Conservation (phyloP, 2,888 invertebrate genomes). For the Disparrhopalites patrizii region DNA sequence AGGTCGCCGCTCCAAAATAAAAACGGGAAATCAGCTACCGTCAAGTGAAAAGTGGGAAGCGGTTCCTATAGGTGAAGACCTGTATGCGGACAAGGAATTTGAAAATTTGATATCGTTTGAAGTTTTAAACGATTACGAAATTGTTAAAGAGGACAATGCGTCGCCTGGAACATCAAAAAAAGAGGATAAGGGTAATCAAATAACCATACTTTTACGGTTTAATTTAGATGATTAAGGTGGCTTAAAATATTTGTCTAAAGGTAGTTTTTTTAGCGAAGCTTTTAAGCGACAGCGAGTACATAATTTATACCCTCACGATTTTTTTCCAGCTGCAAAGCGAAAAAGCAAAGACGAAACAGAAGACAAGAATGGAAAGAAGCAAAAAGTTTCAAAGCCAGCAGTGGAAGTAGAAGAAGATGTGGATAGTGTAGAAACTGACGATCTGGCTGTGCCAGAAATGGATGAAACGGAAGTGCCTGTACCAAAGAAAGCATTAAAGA, state of each 20-base stretch:
- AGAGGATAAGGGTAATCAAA: constrained; percentile 46
- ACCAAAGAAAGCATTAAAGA: no score
- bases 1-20: no score
- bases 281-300: no score
- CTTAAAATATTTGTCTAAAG: no score
- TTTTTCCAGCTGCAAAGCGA: constrained; percentile 50
- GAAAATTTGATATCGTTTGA: constrained; percentile 73
- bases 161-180: neutral
- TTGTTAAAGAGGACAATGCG: constrained; percentile 52
- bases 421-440: constrained; percentile 38
- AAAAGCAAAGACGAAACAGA: constrained; percentile 35
- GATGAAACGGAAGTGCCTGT: no score
- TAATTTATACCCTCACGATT: no score
- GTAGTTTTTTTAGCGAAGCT: no score
- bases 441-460: no score
- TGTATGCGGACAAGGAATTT: constrained; percentile 52
- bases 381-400: constrained; percentile 24
- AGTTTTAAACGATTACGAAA: constrained; percentile 67
- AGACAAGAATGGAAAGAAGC: constrained; percentile 19
- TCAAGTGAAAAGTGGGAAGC: constrained; percentile 43
- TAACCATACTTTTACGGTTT: constrained; percentile 42
- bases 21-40: no score
- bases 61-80: constrained; percentile 35
- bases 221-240: no score
- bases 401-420: constrained; percentile 31